A percentile compares a stretch with the other conserved stretches of the same genome.
These are phyloP conservation scores for Noturus placidus DNA, from an alignment of 2,113 vertebrate species.

Conservation along the genomic window DNA sequence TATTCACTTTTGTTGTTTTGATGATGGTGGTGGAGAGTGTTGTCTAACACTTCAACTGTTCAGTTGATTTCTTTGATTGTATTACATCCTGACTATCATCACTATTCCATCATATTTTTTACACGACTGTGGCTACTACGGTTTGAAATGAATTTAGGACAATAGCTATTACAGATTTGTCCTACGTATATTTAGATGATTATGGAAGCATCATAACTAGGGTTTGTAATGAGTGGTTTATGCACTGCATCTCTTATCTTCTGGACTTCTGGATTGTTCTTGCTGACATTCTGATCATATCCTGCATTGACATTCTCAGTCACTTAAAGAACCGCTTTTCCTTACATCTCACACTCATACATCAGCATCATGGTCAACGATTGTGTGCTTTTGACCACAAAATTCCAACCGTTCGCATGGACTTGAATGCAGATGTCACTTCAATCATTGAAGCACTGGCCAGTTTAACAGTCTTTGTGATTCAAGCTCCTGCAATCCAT, in stretches of 20 bases:
- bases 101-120: not conserved
- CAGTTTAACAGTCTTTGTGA: not conserved
- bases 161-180: not conserved
- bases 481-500: not conserved
- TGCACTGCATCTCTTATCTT: not conserved
- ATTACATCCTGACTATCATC: not conserved
- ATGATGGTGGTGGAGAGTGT: not conserved
- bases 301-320: not conserved
- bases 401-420: not conserved
- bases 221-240: not conserved
- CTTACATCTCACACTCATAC: too few species aligned
- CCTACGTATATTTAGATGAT: not conserved
- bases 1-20: not conserved
- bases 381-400: not conserved
- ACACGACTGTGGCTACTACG: not conserved
- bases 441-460: not conserved
- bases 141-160: not conserved
- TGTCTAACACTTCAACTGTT: not conserved
- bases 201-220: not conserved
- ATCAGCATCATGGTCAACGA: not conserved
- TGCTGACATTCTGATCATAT: not conserved
- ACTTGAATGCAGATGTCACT: not conserved
- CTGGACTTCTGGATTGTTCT: not conserved
- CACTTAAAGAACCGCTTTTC: too few species aligned
- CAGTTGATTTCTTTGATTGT: not conserved